Percentiles rank a stretch among this genome's conserved stretches.
Evolutionary conservation across 2,888 invertebrate genomes (phyloP).

Genomic region (Sepioteuthis lessoniana): DNA sequence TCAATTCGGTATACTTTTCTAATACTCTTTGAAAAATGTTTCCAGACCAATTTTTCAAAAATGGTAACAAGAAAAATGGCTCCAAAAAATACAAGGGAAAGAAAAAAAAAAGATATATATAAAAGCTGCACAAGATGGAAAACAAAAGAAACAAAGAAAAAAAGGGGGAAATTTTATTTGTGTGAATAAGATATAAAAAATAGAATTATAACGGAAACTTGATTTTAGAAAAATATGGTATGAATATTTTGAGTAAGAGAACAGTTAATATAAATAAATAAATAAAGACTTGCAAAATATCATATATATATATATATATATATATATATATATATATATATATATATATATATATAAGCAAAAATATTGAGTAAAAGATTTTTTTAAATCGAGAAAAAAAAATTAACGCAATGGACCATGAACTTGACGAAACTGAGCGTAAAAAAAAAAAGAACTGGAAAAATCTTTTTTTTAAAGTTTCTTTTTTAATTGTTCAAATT

Average conservation of each 20-base stretch:
- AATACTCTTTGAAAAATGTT: neutral
- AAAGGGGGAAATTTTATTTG: neutral
- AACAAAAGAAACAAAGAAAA: neutral
- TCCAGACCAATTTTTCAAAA: neutral
- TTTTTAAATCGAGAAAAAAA: neutral
- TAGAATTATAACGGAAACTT: neutral
- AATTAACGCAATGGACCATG: neutral
- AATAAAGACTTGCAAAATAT: too few relatives aligned
- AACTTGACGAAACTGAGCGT: neutral
- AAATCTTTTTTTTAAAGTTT: neutral
- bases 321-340: constrained; percentile 25
- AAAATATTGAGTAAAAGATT: neutral
- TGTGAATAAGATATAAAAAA: neutral
- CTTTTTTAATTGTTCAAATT: neutral
- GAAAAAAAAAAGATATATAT: neutral
- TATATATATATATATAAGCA: neutral
- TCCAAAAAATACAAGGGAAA: neutral
- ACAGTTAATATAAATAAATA: neutral
- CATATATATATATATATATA: neutral
- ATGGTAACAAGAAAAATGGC: neutral
- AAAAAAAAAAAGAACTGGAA: too few relatives aligned
- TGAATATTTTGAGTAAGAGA: neutral
- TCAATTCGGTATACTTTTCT: neutral
- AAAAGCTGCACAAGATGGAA: neutral
- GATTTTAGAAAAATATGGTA: neutral